phyloP scores from a whole-genome alignment of 2,888 invertebrate species.

The Microdon myrmicae region DNA sequence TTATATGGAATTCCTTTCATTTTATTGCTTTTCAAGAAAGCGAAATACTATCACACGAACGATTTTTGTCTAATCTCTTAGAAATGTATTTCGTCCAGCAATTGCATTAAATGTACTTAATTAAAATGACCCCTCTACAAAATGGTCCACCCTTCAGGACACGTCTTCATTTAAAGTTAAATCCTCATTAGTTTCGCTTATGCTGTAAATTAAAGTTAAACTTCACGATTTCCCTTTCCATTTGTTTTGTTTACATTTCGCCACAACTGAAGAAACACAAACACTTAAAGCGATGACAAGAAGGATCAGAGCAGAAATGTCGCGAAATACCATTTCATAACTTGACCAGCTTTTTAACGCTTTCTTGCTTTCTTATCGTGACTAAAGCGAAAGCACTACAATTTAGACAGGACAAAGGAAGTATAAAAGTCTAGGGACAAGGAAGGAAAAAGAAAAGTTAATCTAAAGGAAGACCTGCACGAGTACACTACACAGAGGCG shows the following conservation, averaged over 20 bases:
- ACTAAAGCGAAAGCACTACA: constrained; percentile 49
- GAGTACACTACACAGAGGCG: too few relatives aligned
- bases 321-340: constrained; percentile 47
- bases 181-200: constrained; percentile 31
- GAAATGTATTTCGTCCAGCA: constrained; percentile 31
- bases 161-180: constrained; percentile 24
- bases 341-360: constrained; percentile 52
- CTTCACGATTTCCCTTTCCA: constrained; percentile 21
- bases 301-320: constrained; percentile 34
- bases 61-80: constrained; percentile 18
- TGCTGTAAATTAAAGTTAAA: constrained; percentile 38
- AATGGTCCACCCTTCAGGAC: constrained; percentile 7
- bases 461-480: constrained; percentile 38
- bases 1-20: constrained; percentile 1
- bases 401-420: constrained; percentile 49
- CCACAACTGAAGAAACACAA: constrained; percentile 27
- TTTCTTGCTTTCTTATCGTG: constrained; percentile 24
- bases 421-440: constrained; percentile 9
- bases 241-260: constrained; percentile 40
- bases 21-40: constrained; percentile 1
- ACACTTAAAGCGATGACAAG: constrained; percentile 21
- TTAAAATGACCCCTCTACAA: constrained; percentile 39
- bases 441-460: constrained; percentile 22
- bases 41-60: constrained; percentile 14
- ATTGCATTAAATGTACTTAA: constrained; percentile 45